Evolutionary conservation across 2,888 invertebrate species (phyloP).

Genomic region (Ormyrus nitidulus): DNA sequence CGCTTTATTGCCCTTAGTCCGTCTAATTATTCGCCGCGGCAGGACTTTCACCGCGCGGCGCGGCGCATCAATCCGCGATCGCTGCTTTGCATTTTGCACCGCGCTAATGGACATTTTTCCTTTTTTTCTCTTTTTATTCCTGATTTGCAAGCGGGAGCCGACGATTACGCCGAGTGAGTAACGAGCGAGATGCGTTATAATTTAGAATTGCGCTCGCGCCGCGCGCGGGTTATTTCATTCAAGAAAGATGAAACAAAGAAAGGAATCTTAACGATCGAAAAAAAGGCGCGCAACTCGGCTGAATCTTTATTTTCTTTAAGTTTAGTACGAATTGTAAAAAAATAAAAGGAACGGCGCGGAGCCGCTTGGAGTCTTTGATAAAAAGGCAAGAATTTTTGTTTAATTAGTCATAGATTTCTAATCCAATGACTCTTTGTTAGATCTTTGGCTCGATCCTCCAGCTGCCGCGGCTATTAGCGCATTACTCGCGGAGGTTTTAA

Average conservation of each 20-base stretch:
- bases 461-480: constrained; percentile 58
- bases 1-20: constrained; percentile 41
- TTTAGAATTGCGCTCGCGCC: no score
- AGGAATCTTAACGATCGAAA: no score
- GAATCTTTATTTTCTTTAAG: no score
- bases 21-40: constrained; percentile 48
- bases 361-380: background rate
- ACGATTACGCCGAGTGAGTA: no score
- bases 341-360: no score
- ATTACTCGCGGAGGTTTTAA: constrained; percentile 36
- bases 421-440: constrained; percentile 31
- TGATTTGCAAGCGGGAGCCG: background rate
- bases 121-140: background rate
- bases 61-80: background rate
- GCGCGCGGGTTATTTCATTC: no score
- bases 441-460: background rate
- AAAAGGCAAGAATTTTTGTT: constrained; percentile 19
- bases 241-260: no score
- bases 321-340: no score
- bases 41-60: constrained; percentile 42
- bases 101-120: background rate
- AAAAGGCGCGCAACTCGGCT: no score
- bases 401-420: constrained; percentile 41
- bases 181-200: no score
- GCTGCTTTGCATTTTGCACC: background rate